Percentiles rank a stretch among this genome's conserved stretches.
Evolutionary conservation across 2,113 vertebrate species (phyloP).

Genomic region (Catharus minimus): DNA sequence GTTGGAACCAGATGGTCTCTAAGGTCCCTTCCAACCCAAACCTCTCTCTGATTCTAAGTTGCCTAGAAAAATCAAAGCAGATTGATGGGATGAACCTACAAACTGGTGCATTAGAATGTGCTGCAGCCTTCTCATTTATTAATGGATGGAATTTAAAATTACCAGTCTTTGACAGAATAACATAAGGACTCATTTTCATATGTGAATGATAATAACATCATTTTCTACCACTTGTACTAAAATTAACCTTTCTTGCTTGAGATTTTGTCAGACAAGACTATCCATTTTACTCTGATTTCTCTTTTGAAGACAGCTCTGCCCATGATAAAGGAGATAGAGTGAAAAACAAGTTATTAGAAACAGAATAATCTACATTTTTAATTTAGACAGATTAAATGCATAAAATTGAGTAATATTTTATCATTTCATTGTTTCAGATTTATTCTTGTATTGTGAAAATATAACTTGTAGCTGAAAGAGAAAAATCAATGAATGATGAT

Average conservation of each 20-base stretch:
- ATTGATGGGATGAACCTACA: background rate
- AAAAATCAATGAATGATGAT: background rate
- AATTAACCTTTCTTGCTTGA: conserved; percentile 10
- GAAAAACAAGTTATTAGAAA: background rate
- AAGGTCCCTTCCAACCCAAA: background rate
- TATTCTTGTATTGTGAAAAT: background rate
- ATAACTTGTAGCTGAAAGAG: background rate
- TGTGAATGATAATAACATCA: background rate
- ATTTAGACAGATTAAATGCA: background rate
- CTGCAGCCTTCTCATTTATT: background rate
- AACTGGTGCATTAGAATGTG: background rate
- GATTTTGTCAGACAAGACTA: conserved; percentile 1
- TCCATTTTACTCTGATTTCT: background rate
- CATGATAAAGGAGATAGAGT: background rate
- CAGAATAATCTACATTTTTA: background rate
- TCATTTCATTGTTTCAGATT: background rate
- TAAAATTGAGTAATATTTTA: background rate
- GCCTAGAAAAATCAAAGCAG: background rate
- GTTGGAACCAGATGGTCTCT: fast-evolving
- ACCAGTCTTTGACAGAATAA: background rate
- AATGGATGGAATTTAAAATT: conserved; percentile 11
- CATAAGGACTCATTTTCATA: background rate
- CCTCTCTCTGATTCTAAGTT: background rate
- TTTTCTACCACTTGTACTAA: background rate
- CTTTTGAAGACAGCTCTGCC: background rate